These are phyloP conservation scores for Glyphotaelius pellucidus DNA, from an alignment of 2,888 invertebrate species.

Conservation along the genomic window DNA sequence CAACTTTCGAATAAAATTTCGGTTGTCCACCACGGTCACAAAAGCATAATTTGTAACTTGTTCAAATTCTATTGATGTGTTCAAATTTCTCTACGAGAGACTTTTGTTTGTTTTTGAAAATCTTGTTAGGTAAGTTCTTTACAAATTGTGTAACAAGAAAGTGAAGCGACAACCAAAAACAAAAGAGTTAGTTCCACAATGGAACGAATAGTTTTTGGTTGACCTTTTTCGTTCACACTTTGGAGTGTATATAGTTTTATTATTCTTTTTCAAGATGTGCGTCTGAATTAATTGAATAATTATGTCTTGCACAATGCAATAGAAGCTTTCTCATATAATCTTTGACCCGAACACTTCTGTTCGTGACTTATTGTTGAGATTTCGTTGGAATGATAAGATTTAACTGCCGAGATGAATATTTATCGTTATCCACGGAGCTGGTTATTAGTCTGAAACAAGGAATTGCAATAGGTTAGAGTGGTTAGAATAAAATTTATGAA, in stretches of 20 bases:
- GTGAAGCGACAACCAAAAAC: not conserved
- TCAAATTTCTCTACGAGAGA: not conserved
- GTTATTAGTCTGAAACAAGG: conserved; percentile 28
- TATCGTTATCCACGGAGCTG: conserved; percentile 1
- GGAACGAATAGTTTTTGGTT: not conserved
- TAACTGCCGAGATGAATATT: conserved; percentile 17
- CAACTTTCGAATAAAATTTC: not conserved
- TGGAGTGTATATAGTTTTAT: not conserved
- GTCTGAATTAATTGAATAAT: conserved; percentile 38
- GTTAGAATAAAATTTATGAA: not conserved
- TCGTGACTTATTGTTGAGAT: conserved; percentile 51
- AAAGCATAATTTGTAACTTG: conserved; percentile 4
- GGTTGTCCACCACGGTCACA: not conserved
- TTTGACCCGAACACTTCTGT: conserved; percentile 47
- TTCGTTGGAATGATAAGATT: not conserved
- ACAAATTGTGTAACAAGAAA: conserved; percentile 33
- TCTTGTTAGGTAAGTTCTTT: not conserved
- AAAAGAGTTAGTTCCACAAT: not conserved
- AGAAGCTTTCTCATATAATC: conserved; percentile 49
- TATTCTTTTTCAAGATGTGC: conserved; percentile 15
- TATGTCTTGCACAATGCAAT: conserved; percentile 24
- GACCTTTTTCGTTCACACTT: not conserved
- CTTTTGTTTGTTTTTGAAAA: not conserved
- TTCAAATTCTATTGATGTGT: not conserved
- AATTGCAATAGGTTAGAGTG: conserved; percentile 14